These are phyloP conservation scores for Microcebus griseorufus DNA, from an alignment of 2,113 vertebrate genomes.

Conservation along the genomic window DNA sequence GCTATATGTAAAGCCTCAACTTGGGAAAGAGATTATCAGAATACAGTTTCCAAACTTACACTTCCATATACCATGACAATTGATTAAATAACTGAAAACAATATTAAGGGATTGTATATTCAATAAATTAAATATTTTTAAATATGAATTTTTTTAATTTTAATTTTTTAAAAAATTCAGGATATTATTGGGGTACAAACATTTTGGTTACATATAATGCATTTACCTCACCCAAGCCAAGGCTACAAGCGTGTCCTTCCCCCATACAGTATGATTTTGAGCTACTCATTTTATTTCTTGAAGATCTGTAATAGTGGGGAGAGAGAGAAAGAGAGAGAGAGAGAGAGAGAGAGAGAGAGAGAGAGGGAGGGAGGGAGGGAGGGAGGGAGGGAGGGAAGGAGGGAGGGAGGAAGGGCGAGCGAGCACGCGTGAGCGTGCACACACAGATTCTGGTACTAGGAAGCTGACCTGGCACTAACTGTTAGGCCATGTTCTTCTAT, in stretches of 20 bases:
- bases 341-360: background rate
- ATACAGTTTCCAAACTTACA: background rate
- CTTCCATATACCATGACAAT: background rate
- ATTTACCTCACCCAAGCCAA: too few relatives aligned
- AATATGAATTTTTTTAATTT: background rate
- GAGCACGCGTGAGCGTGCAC: rapidly evolving
- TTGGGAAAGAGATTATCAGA: background rate
- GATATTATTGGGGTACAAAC: too few relatives aligned
- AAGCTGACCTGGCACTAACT: background rate
- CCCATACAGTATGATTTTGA: too few relatives aligned
- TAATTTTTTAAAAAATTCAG: too few relatives aligned
- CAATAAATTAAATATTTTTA: background rate
- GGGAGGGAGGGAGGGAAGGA: too few relatives aligned
- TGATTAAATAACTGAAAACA: background rate
- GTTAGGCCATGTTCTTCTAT: background rate
- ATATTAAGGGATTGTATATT: background rate
- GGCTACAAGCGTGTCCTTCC: too few relatives aligned
- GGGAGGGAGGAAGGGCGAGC: too few relatives aligned
- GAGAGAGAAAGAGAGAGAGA: too few relatives aligned
- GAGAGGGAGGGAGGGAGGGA: too few relatives aligned
- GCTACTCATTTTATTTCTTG: background rate
- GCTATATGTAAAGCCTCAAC: background rate
- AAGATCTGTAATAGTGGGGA: background rate
- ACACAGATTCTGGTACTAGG: background rate
- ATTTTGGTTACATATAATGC: too few relatives aligned